Conservation (phyloP, 1,140 invertebrate species). For the Telenomus remus region DNA sequence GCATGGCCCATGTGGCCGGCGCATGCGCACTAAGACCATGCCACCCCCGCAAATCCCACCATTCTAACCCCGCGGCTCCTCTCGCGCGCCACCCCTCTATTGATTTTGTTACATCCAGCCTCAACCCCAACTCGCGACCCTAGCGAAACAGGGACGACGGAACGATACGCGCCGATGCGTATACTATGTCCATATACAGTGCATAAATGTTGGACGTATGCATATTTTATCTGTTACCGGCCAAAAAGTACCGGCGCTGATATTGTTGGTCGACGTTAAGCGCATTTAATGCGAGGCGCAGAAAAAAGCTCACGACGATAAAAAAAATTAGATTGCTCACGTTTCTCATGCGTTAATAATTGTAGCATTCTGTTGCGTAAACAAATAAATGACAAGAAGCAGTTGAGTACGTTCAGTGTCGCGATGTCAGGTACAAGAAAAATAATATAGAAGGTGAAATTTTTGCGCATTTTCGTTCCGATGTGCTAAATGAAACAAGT, state of each 20-base stretch:
- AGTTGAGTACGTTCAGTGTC: no score
- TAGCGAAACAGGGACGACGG: conserved; percentile 61
- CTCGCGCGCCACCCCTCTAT: conserved; percentile 75
- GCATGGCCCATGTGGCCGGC: conserved; percentile 51
- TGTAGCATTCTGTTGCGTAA: neutral
- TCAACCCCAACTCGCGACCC: conserved; percentile 62
- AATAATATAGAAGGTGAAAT: no score
- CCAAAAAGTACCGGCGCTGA: conserved; percentile 33
- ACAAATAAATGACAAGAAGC: neutral
- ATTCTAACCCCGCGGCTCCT: conserved; percentile 66
- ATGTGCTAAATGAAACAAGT: no score
- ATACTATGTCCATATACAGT: conserved; percentile 55
- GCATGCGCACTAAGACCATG: conserved; percentile 60
- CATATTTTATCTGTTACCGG: conserved; percentile 57
- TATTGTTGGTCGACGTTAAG: conserved; percentile 34
- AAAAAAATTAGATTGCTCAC: neutral
- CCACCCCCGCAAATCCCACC: conserved; percentile 48
- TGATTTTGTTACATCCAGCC: conserved; percentile 75
- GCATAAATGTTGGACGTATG: conserved; percentile 57
- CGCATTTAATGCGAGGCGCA: conserved; percentile 22
- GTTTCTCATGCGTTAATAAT: neutral
- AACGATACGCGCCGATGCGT: conserved; percentile 70
- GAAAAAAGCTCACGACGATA: conserved; percentile 2
- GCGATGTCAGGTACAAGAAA: no score
- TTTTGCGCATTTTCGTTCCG: no score